Evolutionary conservation across 2,797 vertebrate genomes (phyloP), one percentile per base, ranked within the genome.

Genomic region (Hypotaenidia okinawae): DNA sequence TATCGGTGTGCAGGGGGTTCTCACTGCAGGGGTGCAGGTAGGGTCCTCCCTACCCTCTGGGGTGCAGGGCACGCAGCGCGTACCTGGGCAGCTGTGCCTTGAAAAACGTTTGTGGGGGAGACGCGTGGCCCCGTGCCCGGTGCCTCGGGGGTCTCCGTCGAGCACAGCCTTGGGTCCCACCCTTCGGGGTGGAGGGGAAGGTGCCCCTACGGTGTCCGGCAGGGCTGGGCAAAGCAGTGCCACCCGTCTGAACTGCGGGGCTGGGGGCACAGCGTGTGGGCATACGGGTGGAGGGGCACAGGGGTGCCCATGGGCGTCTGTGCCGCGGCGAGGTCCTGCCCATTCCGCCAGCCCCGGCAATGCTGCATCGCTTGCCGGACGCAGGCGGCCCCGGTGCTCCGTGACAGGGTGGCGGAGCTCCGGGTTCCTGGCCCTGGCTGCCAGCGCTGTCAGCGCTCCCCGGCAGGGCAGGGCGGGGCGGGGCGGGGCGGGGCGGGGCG

Each of bases 131-230:
- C 39, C 7, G 8, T 32, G 4, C 7, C 11, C 14, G 8, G 9
- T 11, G 39, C 27, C 19, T 8, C 5, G 30, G 28, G 18, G 11
- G 12, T 58, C 23, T 11, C 16, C 19, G 4, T 23, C 11, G 24
- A 23, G 32, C 33, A 30, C 22, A 28, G 59, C 21, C 58, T 7
- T 1, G 25, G 24, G 24, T 15, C 43, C 52, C 35, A 47, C 37
- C 10, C 8, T 0, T 13, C 6, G 23, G 11, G 3, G 14, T 37
- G 37, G 37, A 37, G 18, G 7, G 33, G 11, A 59, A 17, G 59
- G 10, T 14, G 24, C 7, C 16, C 25, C 16, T 2, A 3, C 16
- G 3, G 16, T 13, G 32, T n/a, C 13, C 3, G 47, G 37, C 3
- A 22, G 14, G 45, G 39, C 37, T 3, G 43, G 13, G 30, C 1